Conservation (phyloP, 2,797 vertebrate genomes). For the Mormyrus hasselquistii region DNA sequence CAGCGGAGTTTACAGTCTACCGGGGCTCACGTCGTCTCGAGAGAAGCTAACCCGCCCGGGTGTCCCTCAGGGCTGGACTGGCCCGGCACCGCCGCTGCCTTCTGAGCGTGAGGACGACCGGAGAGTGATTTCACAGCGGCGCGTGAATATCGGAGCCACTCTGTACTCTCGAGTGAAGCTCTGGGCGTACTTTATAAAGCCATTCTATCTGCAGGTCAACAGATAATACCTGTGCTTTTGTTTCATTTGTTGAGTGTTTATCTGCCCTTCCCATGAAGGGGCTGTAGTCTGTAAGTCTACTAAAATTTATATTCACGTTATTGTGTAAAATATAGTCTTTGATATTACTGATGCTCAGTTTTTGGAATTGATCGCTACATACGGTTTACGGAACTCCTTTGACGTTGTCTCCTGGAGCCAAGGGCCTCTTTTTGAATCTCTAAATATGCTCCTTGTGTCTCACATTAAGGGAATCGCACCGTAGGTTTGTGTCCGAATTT, state of each 20-base stretch:
- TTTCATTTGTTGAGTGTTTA: constrained; percentile 1
- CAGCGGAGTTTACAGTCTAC: neutral
- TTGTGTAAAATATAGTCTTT: constrained; percentile 4
- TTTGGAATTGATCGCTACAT: neutral
- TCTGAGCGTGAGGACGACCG: neutral
- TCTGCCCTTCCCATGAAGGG: constrained; percentile 1
- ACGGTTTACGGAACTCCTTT: neutral
- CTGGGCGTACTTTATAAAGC: neutral
- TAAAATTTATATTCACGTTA: neutral
- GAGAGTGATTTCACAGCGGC: neutral
- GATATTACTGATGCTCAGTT: neutral
- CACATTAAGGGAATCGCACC: neutral
- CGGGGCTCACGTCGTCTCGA: neutral
- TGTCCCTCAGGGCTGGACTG: neutral
- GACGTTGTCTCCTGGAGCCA: neutral
- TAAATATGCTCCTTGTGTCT: neutral
- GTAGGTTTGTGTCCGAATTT: neutral
- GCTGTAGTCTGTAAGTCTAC: neutral
- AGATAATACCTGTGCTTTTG: neutral
- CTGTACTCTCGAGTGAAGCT: neutral
- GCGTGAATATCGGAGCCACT: neutral
- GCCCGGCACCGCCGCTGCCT: neutral
- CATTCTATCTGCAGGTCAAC: neutral
- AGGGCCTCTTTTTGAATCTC: neutral
- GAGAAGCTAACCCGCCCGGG: neutral